phyloP scores from a whole-genome alignment of 2,113 vertebrate genomes.

The Manacus vitellinus region DNA sequence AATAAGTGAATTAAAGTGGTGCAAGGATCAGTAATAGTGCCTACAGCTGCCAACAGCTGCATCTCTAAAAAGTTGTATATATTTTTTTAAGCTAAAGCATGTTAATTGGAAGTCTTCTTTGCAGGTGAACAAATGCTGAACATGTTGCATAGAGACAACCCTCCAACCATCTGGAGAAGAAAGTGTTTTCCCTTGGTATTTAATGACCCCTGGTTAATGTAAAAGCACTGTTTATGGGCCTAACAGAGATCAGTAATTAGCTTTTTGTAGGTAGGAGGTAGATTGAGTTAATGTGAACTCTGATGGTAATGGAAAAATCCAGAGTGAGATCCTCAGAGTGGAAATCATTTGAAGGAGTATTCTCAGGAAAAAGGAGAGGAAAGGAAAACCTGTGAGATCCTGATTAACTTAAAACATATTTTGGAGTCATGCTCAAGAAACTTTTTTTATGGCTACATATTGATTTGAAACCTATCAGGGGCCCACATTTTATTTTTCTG shows the following conservation, averaged over 20 bases:
- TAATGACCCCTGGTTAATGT: constrained; percentile 37
- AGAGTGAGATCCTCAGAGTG: neutral
- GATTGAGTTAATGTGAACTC: neutral
- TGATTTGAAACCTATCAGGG: neutral
- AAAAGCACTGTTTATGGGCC: neutral
- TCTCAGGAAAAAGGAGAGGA: neutral
- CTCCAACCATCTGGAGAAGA: neutral
- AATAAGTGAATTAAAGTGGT: neutral
- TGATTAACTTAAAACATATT: neutral
- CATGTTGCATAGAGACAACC: neutral
- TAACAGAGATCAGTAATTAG: constrained; percentile 25
- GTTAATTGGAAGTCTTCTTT: neutral
- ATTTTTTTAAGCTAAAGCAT: neutral
- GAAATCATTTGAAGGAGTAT: neutral
- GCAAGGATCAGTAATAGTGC: neutral
- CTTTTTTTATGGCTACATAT: neutral
- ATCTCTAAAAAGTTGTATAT: neutral
- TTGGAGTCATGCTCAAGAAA: neutral
- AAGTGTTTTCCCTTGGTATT: constrained; percentile 21
- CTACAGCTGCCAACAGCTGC: neutral
- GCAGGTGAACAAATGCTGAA: constrained; percentile 1
- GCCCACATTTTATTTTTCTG: neutral
- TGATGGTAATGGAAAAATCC: neutral
- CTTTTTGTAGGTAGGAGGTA: constrained; percentile 37
- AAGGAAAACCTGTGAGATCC: neutral